Base-by-base conservation (phyloP, 1,140 invertebrate species). In the Chlorops oryzae region DNA sequence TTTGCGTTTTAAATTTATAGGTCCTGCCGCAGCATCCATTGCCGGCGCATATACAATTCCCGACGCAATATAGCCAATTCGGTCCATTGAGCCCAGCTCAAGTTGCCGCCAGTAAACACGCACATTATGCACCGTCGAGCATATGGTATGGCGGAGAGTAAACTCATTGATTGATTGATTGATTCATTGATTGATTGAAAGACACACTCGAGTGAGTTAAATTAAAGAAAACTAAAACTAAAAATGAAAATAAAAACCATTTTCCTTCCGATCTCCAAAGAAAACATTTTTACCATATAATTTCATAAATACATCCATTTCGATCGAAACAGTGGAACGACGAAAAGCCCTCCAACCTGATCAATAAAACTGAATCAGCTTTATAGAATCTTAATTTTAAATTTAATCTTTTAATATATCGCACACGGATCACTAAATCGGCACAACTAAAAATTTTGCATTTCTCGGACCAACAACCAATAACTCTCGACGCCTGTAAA, bases 21-120 rank as follows among this genome's bases (percentile, higher is more conserved):
- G 67, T 72, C 35, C 60, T 72, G 65, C 76, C 85, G 45, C 78
- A 81, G 47, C 87, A 91, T 68, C 88, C 88, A 46, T 74, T 90
- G 59, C 89, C 89, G 50, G 88, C 89, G 7, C 89, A 92, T 72
- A 82, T 91, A 74, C 88, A 90, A 72, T 84, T 86, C 61, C 82
- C 80, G 51, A 76, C 80, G 21, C 82, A 72, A 56, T 72, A 83
- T 58, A 76, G 80, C 47, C 80, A 81, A 63, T 80, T 81, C 63
- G 74, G 67, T 53, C 82, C 84, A 15, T 74, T 88, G 41, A 87
- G 85, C 64, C 86, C 86, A 41, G 83, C 83, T 44, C 85, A 85
- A 72, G 70, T 72, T 58, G 66, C 70, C 51, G 69, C 66, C 55
- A 70, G 59, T 59, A 81, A 78, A 64, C 79, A 80, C 62, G 80